phyloP scores from a whole-genome alignment of 2,113 vertebrate genomes.

The Lampris incognitus region DNA sequence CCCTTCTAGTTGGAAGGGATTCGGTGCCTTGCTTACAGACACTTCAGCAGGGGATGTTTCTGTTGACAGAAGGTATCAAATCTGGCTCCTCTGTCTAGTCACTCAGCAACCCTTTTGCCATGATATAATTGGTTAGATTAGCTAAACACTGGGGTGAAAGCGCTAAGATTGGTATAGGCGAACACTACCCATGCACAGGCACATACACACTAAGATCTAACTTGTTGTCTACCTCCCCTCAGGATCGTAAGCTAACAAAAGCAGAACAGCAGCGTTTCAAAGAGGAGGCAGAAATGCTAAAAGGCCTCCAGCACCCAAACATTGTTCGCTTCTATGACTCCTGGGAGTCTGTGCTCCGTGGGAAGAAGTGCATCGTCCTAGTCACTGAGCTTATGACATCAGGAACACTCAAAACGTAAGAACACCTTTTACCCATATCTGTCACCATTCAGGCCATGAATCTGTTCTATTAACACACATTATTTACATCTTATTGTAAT shows the following conservation, averaged over 20 bases:
- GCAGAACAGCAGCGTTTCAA: constrained; percentile 93
- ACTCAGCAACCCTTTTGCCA: no score
- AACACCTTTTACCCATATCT: neutral
- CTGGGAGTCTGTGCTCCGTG: constrained; percentile 91
- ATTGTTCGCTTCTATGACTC: constrained; percentile 97
- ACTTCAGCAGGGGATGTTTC: no score
- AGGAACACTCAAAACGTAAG: constrained; percentile 94
- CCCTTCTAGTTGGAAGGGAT: no score
- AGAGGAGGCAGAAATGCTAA: constrained; percentile 96
- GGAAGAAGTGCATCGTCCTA: constrained; percentile 95
- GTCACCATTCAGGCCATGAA: neutral
- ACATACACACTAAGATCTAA: neutral
- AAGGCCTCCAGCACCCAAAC: constrained; percentile 94
- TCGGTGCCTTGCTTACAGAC: no score
- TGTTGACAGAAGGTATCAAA: no score
- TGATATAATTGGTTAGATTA: no score
- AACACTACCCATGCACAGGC: neutral
- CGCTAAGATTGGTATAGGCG: no score
- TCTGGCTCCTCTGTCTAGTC: no score
- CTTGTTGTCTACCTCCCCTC: constrained; percentile 20
- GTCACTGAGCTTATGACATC: constrained; percentile 97
- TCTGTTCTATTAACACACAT: no score
- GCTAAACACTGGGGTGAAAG: no score
- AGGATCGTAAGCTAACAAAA: constrained; percentile 95
- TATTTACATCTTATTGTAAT: no score